These are phyloP conservation scores for Heliconius aoede DNA, from an alignment of 2,888 invertebrate genomes.

Conservation along the genomic window DNA sequence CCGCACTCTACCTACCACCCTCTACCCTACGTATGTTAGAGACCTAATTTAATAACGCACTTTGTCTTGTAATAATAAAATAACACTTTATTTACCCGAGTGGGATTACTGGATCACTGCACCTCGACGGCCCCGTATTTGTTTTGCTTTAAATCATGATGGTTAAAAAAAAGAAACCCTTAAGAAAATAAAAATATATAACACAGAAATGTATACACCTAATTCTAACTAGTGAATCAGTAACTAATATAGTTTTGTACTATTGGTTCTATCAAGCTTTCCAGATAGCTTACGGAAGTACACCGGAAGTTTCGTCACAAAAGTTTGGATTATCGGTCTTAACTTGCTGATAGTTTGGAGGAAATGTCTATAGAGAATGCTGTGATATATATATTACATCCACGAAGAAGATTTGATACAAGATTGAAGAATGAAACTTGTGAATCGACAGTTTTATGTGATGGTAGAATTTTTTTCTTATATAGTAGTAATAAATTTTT, in stretches of 20 bases:
- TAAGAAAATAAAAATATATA: background rate
- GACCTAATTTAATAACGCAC: too few relatives aligned
- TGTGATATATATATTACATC: too few relatives aligned
- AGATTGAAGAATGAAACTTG: background rate
- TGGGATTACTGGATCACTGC: too few relatives aligned
- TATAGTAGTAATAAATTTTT: too few relatives aligned
- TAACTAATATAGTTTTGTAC: slow-evolving; percentile 7
- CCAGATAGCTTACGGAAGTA: slow-evolving; percentile 16
- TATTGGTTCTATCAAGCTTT: slow-evolving; percentile 21
- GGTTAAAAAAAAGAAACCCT: background rate
- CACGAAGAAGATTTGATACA: background rate
- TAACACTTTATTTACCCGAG: too few relatives aligned
- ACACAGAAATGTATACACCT: background rate
- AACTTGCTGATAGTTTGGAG: slow-evolving; percentile 16
- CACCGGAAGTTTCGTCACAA: slow-evolving; percentile 25
- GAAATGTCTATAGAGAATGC: slow-evolving; percentile 14
- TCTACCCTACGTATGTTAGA: too few relatives aligned
- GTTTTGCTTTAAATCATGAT: background rate
- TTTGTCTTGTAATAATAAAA: too few relatives aligned
- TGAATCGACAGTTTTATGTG: background rate
- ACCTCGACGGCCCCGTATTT: too few relatives aligned
- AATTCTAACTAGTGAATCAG: background rate
- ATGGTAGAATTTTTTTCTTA: too few relatives aligned
- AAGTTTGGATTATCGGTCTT: slow-evolving; percentile 22
- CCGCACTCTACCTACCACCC: too few relatives aligned